These are phyloP conservation scores for Boleophthalmus pectinirostris DNA, from an alignment of 2,113 vertebrate species.

Conservation along the genomic window DNA sequence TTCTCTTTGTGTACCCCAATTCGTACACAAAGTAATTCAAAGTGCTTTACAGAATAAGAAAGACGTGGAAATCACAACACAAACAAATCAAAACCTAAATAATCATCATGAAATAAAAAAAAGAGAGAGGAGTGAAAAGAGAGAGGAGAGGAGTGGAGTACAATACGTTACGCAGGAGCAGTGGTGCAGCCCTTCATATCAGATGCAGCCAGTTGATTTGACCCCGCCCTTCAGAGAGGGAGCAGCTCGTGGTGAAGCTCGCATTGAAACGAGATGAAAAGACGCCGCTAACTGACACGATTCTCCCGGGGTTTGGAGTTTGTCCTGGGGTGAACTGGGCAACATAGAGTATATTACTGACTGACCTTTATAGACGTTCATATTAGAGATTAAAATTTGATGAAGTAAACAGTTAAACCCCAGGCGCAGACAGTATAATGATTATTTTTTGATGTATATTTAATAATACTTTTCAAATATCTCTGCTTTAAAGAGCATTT, in stretches of 20 bases:
- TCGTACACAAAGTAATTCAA: too few relatives aligned
- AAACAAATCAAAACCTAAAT: too few relatives aligned
- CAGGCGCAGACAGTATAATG: too few relatives aligned
- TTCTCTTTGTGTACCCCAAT: too few relatives aligned
- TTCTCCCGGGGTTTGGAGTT: background rate
- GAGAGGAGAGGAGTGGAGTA: too few relatives aligned
- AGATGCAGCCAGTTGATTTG: conserved; percentile 28
- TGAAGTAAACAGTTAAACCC: too few relatives aligned
- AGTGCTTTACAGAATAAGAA: too few relatives aligned
- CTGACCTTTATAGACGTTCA: background rate
- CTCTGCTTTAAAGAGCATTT: background rate
- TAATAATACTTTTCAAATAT: background rate
- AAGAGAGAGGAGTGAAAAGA: too few relatives aligned
- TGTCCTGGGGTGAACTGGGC: background rate
- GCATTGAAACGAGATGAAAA: conserved; percentile 26
- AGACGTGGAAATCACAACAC: too few relatives aligned
- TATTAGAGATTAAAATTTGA: background rate
- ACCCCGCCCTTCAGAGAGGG: conserved; percentile 35
- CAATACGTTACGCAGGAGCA: too few relatives aligned
- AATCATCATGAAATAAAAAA: too few relatives aligned
- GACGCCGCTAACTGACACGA: conserved; percentile 6
- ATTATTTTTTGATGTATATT: background rate
- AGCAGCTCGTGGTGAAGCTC: conserved; percentile 29
- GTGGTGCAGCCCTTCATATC: conserved; percentile 24
- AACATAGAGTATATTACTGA: background rate